A percentile compares a stretch with the other conserved stretches of the same genome.
Conservation (phyloP, 2,797 vertebrate genomes). For the Sebastes elongatus region DNA sequence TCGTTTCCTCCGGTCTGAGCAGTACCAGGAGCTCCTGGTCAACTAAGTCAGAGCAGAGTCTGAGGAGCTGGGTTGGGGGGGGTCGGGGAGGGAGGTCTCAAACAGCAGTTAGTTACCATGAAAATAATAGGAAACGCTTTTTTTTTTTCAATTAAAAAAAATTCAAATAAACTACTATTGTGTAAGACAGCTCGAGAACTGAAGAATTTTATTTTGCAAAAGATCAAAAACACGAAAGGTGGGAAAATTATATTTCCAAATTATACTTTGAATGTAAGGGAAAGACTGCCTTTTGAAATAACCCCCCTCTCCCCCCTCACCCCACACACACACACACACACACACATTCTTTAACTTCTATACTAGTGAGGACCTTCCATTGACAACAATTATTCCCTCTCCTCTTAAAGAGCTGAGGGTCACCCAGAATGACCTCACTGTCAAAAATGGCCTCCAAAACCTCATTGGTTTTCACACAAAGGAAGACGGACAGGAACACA, state of each 20-base stretch:
- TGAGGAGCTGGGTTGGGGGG: neutral
- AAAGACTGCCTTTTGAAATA: constrained; percentile 47
- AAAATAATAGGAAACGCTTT: neutral
- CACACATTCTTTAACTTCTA: too few relatives aligned
- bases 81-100: constrained; percentile 32
- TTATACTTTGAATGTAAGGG: neutral
- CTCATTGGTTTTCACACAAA: too few relatives aligned
- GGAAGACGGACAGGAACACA: too few relatives aligned
- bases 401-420: too few relatives aligned
- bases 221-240: neutral
- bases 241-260: constrained; percentile 6
- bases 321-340: too few relatives aligned
- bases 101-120: constrained; percentile 29
- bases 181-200: neutral
- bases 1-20: constrained; percentile 91
- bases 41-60: constrained; percentile 55
- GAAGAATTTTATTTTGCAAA: constrained; percentile 26
- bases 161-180: constrained; percentile 33
- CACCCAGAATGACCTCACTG: too few relatives aligned
- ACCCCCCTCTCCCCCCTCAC: accelerated
- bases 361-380: too few relatives aligned
- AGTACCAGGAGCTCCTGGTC: constrained; percentile 92
- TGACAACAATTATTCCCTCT: too few relatives aligned
- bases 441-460: too few relatives aligned
- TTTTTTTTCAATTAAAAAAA: neutral